Base-by-base conservation (phyloP, 2,113 vertebrate species). In the Sylvietta virens region DNA sequence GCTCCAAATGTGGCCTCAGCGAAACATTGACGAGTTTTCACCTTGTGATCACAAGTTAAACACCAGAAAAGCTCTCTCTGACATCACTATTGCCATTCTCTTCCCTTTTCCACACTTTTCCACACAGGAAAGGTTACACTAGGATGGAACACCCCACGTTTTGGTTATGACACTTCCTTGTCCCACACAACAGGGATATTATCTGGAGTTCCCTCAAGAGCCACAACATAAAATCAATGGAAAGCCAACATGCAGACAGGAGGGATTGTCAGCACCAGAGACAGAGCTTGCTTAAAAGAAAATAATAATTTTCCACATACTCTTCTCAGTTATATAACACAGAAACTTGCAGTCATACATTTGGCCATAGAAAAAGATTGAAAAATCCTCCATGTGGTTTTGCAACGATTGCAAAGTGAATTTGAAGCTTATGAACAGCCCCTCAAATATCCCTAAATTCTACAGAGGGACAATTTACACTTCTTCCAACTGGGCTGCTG, bases 141-240 rank as follows among this genome's bases (percentile, higher is more conserved):
- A 54, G 30, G 16, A 79, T 40, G 40, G 67, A 76, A 44, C 14
- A 83, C 7, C 19, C 54, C 16, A 47, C 6, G 18, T 20, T 60
- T 39, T 13, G 27, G 18, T 84, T 48, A 37, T 1, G 11, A 39
- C 11, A 26, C 4, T n/a, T 35, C 23, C 40, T 26, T 14, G 4
- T 27, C 7, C 53, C 31, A 51, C 19, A 40, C 10, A 22, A 45
- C 0, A 0, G 19, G 26, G 16, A 65, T 76, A 27, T 40, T 14
- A 21, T 28, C 9, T 33, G 18, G n/a, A 61, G 19, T 6, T 84
- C 11, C 30, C 40, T 9, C 15, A 54, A 56, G 31, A 58, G 24
- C 14, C 35, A 70, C 33, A 45, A 11, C 13, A 28, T 2, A 54
- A 33, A 73, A n/a, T 42, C 35, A 22, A 6, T 0, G 4, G 21